Conservation (phyloP, 2,888 invertebrate genomes). For the Aspidiotus destructor region DNA sequence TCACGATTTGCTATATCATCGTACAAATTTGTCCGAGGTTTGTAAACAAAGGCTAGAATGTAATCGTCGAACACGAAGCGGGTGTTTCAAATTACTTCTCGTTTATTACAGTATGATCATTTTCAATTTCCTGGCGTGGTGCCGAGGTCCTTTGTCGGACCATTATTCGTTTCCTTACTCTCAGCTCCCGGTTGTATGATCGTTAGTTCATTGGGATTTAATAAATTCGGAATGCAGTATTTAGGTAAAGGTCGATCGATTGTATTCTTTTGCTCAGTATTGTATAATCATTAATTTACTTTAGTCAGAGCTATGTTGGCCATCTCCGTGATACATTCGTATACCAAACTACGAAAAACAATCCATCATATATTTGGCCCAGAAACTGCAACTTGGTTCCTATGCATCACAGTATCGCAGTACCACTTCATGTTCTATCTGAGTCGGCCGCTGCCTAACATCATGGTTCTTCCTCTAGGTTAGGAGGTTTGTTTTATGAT, state of each 20-base stretch:
- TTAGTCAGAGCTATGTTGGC: constrained; percentile 75
- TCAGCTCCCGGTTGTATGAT: constrained; percentile 65
- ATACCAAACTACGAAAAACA: constrained; percentile 62
- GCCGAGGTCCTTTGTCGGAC: constrained; percentile 90
- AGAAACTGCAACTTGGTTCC: constrained; percentile 70
- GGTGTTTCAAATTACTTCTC: constrained; percentile 15
- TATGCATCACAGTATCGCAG: constrained; percentile 76
- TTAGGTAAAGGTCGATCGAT: constrained; percentile 52
- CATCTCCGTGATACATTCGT: constrained; percentile 60
- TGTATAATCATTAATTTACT: constrained; percentile 37
- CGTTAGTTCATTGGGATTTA: constrained; percentile 57
- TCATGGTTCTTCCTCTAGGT: constrained; percentile 87
- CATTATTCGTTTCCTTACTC: constrained; percentile 66
- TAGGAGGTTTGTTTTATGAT: constrained; percentile 40
- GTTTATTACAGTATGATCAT: constrained; percentile 81
- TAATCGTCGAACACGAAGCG: constrained; percentile 11
- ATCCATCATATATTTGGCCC: constrained; percentile 68
- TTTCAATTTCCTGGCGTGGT: constrained; percentile 95
- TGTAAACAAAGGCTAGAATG: constrained; percentile 34
- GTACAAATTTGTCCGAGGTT: constrained; percentile 74
- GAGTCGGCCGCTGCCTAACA: constrained; percentile 88
- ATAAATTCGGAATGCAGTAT: constrained; percentile 82
- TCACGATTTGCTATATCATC: constrained; percentile 89
- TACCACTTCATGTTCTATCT: constrained; percentile 98
- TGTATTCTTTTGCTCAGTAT: background rate